These are phyloP conservation scores for Ormyrus rosae DNA, from an alignment of 2,888 invertebrate species.

Conservation along the genomic window DNA sequence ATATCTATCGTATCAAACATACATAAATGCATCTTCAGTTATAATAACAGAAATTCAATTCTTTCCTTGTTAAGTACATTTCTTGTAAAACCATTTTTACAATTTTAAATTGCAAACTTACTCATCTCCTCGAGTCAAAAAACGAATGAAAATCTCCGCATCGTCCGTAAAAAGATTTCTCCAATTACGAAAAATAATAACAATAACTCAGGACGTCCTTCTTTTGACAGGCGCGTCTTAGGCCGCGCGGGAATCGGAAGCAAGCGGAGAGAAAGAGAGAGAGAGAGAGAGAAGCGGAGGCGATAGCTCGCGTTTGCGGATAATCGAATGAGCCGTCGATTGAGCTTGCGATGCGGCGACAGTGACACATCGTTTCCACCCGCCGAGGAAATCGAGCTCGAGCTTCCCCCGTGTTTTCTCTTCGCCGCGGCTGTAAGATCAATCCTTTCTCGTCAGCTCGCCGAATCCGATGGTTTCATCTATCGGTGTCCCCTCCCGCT, in stretches of 20 bases:
- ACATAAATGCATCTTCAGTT: no score
- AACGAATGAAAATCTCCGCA: no score
- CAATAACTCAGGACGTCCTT: no score
- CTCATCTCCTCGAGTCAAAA: no score
- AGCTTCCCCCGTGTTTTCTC: constrained; percentile 12
- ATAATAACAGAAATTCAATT: no score
- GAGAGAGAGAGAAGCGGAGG: not conserved
- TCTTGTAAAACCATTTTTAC: no score
- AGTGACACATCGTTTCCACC: constrained; percentile 50
- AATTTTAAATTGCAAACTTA: no score
- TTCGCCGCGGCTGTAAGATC: constrained; percentile 13
- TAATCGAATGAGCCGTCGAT: constrained; percentile 55
- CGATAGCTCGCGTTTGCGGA: constrained; percentile 37
- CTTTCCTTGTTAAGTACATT: no score
- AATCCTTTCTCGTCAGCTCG: constrained; percentile 40
- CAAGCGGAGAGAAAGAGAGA: not conserved
- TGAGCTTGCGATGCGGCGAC: constrained; percentile 38
- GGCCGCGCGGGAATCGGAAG: constrained; percentile 20
- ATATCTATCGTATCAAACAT: no score
- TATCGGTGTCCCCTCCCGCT: not conserved
- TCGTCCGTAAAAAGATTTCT: no score
- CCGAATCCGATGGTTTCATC: constrained; percentile 19
- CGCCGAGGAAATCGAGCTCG: constrained; percentile 24
- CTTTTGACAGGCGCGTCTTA: constrained; percentile 1
- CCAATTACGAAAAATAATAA: no score